Conservation (phyloP, 2,797 vertebrate species). For the Dipus sagitta region DNA sequence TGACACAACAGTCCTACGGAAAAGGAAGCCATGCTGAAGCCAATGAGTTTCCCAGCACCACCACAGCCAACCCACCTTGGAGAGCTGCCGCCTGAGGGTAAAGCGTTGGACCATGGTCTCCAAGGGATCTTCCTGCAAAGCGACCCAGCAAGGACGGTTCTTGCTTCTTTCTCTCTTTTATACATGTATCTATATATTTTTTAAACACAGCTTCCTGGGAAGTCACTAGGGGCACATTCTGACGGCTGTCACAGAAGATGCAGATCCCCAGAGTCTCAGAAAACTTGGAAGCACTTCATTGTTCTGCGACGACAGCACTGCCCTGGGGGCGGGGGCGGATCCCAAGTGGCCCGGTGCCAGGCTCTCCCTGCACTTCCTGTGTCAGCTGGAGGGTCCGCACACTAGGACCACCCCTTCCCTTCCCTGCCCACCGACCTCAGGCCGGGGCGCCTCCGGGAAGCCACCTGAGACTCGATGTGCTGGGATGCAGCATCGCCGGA, state of each 20-base stretch:
- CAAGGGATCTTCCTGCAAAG: conserved; percentile 75
- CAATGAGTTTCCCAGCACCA: conserved; percentile 31
- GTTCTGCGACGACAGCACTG: conserved; percentile 68
- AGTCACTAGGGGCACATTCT: conserved; percentile 75
- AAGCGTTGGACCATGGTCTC: conserved; percentile 97
- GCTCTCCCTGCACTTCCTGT: conserved; percentile 88
- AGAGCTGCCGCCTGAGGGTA: conserved; percentile 95
- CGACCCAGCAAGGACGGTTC: conserved; percentile 53
- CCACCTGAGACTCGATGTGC: conserved; percentile 71
- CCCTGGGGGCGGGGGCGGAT: conserved; percentile 14
- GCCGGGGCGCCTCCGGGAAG: conserved; percentile 29
- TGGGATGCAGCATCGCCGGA: conserved; percentile 49
- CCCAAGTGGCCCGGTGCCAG: conserved; percentile 65
- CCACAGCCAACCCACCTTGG: conserved; percentile 92
- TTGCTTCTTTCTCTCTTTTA: not conserved
- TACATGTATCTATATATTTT: not conserved
- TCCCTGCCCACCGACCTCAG: conserved; percentile 52
- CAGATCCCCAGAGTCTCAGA: conserved; percentile 68
- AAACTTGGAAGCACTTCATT: conserved; percentile 86
- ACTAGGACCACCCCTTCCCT: conserved; percentile 82
- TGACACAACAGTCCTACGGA: conserved; percentile 29
- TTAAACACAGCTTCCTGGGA: conserved; percentile 70
- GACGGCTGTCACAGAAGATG: conserved; percentile 66
- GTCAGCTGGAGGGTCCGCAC: conserved; percentile 88
- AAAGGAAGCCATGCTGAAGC: conserved; percentile 40